Base-by-base conservation (phyloP, 1,140 invertebrate species). In the Zelostemma sp. region DNA sequence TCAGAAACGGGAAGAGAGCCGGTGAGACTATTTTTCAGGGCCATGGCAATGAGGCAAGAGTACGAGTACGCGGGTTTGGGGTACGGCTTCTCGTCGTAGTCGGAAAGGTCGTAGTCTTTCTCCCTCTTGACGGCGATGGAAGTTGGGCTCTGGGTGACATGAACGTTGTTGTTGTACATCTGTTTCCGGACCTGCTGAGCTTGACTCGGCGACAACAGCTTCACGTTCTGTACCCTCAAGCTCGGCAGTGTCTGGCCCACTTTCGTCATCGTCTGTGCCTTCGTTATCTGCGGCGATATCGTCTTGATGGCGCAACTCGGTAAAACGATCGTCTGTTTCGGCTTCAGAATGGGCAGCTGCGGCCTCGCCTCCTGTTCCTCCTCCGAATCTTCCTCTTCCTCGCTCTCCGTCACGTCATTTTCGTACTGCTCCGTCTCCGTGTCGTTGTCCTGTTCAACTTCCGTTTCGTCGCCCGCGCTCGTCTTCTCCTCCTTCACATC, bases 51-150 rank as follows among this genome's bases (percentile, higher is more conserved):
- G 56, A 99, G 88, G 86, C 97, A 99, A 25, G 95, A 97, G 78
- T 99, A 99, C 1, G 96, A 98, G 85, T 98, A 99, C 0, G 95
- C 94, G 0, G 97, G 97, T 86, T 99, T 99, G 0, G 96, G 96
- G 79, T 95, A 98, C 1, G 90, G 88, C 70, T 91, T 92, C 51
- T 90, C 89, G 62, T 89, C 88, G 15, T 87, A 88, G 15, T 89
- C 86, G 1, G 76, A 55, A 46, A 75, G 48, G 38, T 78, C 75
- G 51, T 74, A 85, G 1, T 80, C 79, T 38, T 81, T 83, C 40
- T 82, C 81, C 54, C 80, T 83, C 62, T 81, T 83, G 6, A 77
- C 31, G 11, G 75, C 25, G 46, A 68, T 63, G 6, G 77, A 58
- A 0, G 70, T 72, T 0, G 73, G 61, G 3, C 62, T 61, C 0